Evolutionary conservation across 2,113 vertebrate genomes (phyloP), one percentile per base, ranked within the genome.

Genomic region (Indri indri): DNA sequence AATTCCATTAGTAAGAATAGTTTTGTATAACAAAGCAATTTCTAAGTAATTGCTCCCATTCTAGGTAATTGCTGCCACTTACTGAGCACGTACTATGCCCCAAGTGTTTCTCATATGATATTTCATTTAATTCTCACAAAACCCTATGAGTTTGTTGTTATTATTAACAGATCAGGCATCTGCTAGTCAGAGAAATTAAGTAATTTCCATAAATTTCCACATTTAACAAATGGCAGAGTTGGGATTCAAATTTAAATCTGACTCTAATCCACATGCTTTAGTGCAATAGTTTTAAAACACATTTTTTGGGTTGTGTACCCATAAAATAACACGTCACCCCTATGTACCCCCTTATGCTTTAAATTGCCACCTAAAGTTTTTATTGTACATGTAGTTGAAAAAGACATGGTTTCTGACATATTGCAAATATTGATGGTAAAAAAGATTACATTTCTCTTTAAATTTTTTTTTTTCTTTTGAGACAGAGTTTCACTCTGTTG

Each of bases 21-120:
- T 90, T 97, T 93, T 92, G 83, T 82, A 47, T 90, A 88, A 88
- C 20, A 74, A 95, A 87, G 83, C 87, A 90, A 81, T 90, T 97
- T 95, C 70, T 42, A 91, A 94, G 71, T 87, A 94, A 97, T 96
- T 70, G 34, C 57, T 94, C 61, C 57, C 57, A 73, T 90, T 95
- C 74, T n/a, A 80, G 79, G 23, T 86, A 96, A 97, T 95, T 90
- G 81, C 82, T 95, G 65, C 63, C 42, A 63, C 25, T 79, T 42
- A 25, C 13, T 10, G 80, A 88, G 52, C 9, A 30, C 18, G 14
- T 16, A 20, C 2, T 8, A 14, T 52, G 50, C 57, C 54, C 54
- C 37, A 6, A 10, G 17, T 65, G 47, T 50, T 91, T 82, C 61
- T 88, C 83, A 27, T 57, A 32, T 90, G 57, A 45, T 84, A 85